Conservation (phyloP, 2,797 vertebrate species). For the Anniella stebbinsi region DNA sequence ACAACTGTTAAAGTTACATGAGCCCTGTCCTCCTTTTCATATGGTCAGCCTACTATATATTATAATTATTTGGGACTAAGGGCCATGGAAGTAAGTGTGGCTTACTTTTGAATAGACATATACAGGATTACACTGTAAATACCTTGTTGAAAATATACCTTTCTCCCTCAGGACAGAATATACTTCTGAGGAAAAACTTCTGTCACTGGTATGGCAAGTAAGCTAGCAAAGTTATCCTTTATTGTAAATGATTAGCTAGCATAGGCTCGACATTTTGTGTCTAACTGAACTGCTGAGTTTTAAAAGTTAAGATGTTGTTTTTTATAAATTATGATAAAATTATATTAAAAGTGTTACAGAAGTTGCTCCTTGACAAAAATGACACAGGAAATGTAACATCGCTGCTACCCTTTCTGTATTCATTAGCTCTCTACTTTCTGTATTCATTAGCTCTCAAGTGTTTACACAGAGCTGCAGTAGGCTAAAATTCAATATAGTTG, state of each 20-base stretch:
- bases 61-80: no score
- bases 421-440: conserved; percentile 14
- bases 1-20: no score
- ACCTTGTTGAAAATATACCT: background rate
- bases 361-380: background rate
- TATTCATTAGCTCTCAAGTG: conserved; percentile 30
- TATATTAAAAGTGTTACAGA: background rate
- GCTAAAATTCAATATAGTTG: conserved; percentile 13
- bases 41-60: no score
- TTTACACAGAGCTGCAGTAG: background rate
- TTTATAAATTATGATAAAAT: conserved; percentile 9
- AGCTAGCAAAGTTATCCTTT: background rate
- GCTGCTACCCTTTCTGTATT: background rate
- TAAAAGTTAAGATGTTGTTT: background rate
- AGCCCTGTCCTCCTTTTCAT: no score
- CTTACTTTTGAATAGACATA: background rate
- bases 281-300: background rate
- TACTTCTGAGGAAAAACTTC: background rate
- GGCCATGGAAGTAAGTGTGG: no score
- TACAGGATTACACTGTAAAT: background rate
- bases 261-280: background rate
- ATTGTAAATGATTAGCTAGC: background rate
- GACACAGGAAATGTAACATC: background rate
- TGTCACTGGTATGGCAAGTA: background rate
- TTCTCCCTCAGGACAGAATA: background rate